These are phyloP conservation scores for Calonectris borealis DNA, from an alignment of 2,113 vertebrate species.

Conservation along the genomic window DNA sequence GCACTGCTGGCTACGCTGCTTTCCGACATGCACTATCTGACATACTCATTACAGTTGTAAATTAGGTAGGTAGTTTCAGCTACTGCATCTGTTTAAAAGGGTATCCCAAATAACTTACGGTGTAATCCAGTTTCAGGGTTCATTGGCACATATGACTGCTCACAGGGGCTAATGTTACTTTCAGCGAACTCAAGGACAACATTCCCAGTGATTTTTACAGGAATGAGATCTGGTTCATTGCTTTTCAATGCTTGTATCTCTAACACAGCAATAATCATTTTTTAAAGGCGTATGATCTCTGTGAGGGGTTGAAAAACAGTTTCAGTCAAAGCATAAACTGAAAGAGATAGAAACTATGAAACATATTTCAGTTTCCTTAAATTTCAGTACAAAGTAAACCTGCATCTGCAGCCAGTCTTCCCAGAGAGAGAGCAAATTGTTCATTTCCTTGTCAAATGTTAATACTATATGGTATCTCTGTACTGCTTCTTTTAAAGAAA, in stretches of 20 bases:
- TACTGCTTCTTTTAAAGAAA: background rate
- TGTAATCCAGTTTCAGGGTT: background rate
- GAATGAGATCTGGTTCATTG: background rate
- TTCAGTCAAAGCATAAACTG: background rate
- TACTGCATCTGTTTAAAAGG: background rate
- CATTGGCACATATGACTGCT: background rate
- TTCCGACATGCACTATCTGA: background rate
- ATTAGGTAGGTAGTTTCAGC: background rate
- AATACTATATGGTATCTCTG: background rate
- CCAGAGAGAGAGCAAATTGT: background rate
- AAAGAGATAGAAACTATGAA: background rate
- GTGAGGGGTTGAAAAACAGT: background rate
- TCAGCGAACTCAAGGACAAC: background rate
- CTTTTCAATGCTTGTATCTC: background rate
- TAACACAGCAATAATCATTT: background rate
- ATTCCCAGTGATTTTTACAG: background rate
- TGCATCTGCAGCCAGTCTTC: background rate
- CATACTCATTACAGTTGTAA: background rate
- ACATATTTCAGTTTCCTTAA: background rate
- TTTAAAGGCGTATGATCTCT: background rate
- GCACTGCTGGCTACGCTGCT: fast-evolving
- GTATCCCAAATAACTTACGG: background rate
- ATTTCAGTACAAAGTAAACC: background rate
- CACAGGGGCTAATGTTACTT: background rate
- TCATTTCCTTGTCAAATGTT: background rate